These are phyloP conservation scores for Nothobranchius kuhntae DNA, from an alignment of 2,113 vertebrate genomes.

Conservation along the genomic window DNA sequence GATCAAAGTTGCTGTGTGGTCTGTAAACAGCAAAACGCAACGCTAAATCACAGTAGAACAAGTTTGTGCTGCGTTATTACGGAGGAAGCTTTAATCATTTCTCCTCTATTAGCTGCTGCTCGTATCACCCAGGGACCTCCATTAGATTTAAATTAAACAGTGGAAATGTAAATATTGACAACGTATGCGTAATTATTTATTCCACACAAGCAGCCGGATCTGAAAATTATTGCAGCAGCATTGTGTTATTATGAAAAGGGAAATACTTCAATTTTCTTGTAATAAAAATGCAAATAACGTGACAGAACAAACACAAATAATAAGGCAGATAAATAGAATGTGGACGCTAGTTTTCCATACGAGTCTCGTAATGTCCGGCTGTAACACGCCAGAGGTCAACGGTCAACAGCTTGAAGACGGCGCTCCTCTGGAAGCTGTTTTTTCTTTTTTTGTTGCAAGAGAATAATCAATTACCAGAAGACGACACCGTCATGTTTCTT, in stretches of 20 bases:
- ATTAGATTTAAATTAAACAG: slow-evolving; percentile 78
- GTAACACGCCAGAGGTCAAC: slow-evolving; percentile 40
- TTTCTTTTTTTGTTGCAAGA: slow-evolving; percentile 54
- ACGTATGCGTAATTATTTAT: slow-evolving; percentile 74
- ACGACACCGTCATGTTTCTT: slow-evolving; percentile 69
- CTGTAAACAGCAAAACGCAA: slow-evolving; percentile 52
- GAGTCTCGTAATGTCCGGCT: slow-evolving; percentile 16
- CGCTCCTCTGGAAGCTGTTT: slow-evolving; percentile 54
- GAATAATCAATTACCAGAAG: slow-evolving; percentile 83
- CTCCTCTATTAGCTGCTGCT: slow-evolving; percentile 66
- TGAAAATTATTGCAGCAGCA: slow-evolving; percentile 63
- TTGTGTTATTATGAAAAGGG: slow-evolving; percentile 58
- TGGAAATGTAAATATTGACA: slow-evolving; percentile 79
- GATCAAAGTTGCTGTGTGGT: slow-evolving; percentile 51
- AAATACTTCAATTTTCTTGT: slow-evolving; percentile 45
- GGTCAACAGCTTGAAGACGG: slow-evolving; percentile 55
- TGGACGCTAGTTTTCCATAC: not conserved
- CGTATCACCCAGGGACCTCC: slow-evolving; percentile 68
- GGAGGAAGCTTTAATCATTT: slow-evolving; percentile 71
- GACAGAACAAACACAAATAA: slow-evolving; percentile 28
- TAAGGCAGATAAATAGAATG: slow-evolving; percentile 31
- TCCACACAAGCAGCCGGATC: slow-evolving; percentile 66
- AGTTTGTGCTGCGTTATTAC: slow-evolving; percentile 63
- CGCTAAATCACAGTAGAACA: slow-evolving; percentile 55
- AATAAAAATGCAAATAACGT: slow-evolving; percentile 66